Conservation (phyloP, 2,113 vertebrate genomes). For the Oriolus oriolus region DNA sequence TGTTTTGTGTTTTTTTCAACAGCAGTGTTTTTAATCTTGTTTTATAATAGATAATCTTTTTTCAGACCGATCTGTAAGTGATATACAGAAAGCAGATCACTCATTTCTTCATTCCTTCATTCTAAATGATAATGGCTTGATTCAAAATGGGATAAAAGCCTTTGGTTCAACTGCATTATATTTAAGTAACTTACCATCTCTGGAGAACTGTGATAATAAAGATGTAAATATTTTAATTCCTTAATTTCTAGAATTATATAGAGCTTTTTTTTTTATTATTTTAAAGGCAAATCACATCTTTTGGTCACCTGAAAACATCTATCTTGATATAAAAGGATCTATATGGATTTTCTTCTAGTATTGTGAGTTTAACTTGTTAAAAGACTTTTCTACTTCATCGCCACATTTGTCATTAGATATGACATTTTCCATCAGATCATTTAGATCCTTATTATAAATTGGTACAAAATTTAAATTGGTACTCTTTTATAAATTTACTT, state of each 20-base stretch:
- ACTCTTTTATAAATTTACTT: neutral
- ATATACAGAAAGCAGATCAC: neutral
- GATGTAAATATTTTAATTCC: neutral
- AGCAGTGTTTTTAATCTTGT: neutral
- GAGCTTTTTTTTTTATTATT: neutral
- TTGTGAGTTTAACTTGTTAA: neutral
- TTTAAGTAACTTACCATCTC: neutral
- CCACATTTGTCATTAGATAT: neutral
- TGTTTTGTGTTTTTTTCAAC: neutral
- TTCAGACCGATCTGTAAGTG: neutral
- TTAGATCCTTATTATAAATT: neutral
- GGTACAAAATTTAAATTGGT: neutral
- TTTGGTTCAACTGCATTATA: neutral
- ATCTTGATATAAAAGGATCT: neutral
- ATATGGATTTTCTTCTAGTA: neutral
- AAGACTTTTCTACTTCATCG: neutral
- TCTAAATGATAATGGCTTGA: neutral
- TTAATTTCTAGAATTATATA: neutral
- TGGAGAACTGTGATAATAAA: neutral
- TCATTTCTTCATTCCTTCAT: neutral
- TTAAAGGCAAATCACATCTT: neutral
- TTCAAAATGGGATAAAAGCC: neutral
- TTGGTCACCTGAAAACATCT: neutral
- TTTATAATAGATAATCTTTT: neutral
- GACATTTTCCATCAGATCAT: neutral